phyloP scores from a whole-genome alignment of 2,113 vertebrate species.

The Percopsis transmontana region DNA sequence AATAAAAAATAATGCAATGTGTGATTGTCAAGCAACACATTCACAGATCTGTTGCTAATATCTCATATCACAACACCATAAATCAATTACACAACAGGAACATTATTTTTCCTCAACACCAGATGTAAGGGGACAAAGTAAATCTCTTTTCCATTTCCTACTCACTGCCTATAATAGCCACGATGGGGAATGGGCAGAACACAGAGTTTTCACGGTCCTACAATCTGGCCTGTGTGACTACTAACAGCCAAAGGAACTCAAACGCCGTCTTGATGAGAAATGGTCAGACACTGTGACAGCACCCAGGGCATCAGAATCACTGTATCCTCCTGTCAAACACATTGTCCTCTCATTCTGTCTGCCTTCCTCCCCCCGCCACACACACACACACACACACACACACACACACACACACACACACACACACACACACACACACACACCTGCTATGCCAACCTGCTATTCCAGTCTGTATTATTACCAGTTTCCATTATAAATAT shows the following conservation, averaged over 20 bases:
- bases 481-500: slow-evolving; percentile 39
- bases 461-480: slow-evolving; percentile 48
- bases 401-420: slow-evolving; percentile 29
- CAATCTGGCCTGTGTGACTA: slow-evolving; percentile 47
- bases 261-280: slow-evolving; percentile 49
- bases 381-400: slow-evolving; percentile 7
- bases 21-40: too few relatives aligned
- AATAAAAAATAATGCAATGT: too few relatives aligned
- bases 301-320: slow-evolving; percentile 43
- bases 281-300: slow-evolving; percentile 54
- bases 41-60: too few relatives aligned
- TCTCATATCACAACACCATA: too few relatives aligned
- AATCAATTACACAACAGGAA: background rate
- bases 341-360: slow-evolving; percentile 47
- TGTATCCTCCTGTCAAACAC: slow-evolving; percentile 31
- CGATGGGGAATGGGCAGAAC: slow-evolving; percentile 4
- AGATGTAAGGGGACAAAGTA: background rate
- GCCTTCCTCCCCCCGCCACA: slow-evolving; percentile 13
- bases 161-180: slow-evolving; percentile 18
- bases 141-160: slow-evolving; percentile 17
- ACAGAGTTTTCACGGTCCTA: slow-evolving; percentile 42
- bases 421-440: slow-evolving; percentile 37
- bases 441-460: background rate
- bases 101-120: slow-evolving; percentile 11
- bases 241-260: slow-evolving; percentile 39